These are phyloP conservation scores for Paradoxurus hermaphroditus DNA, from an alignment of 2,113 vertebrate species.

Conservation along the genomic window DNA sequence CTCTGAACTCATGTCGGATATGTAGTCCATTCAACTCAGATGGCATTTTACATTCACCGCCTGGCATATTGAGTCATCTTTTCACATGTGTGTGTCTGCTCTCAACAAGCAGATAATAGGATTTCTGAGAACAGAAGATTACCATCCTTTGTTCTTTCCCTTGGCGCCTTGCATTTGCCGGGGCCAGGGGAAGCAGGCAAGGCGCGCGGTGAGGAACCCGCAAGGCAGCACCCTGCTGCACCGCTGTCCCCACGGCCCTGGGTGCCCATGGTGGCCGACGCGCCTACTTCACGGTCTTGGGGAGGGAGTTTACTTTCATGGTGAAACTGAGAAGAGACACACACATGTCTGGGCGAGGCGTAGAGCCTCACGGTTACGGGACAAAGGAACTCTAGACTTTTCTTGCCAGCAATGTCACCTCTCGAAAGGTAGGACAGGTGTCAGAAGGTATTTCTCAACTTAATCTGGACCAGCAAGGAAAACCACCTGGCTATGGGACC, in stretches of 20 bases:
- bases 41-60: constrained; percentile 70
- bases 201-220: rapidly evolving
- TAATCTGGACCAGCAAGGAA: neutral
- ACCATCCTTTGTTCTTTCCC: constrained; percentile 40
- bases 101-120: constrained; percentile 56
- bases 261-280: neutral
- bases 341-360: neutral
- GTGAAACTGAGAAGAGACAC: neutral
- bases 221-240: neutral
- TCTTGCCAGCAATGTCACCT: neutral
- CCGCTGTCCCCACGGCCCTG: neutral
- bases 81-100: constrained; percentile 50
- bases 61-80: constrained; percentile 60
- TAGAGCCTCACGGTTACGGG: neutral
- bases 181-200: neutral
- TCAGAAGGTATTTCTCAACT: neutral
- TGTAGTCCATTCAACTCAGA: constrained; percentile 51
- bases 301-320: neutral
- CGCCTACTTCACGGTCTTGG: too few species aligned
- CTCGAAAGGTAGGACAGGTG: neutral
- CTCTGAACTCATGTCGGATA: constrained; percentile 66
- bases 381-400: neutral
- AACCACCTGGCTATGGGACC: neutral
- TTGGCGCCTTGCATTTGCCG: rapidly evolving
- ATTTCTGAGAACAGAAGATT: constrained; percentile 30